phyloP scores from a whole-genome alignment of 2,113 vertebrate genomes.

The Tor tambroides region DNA sequence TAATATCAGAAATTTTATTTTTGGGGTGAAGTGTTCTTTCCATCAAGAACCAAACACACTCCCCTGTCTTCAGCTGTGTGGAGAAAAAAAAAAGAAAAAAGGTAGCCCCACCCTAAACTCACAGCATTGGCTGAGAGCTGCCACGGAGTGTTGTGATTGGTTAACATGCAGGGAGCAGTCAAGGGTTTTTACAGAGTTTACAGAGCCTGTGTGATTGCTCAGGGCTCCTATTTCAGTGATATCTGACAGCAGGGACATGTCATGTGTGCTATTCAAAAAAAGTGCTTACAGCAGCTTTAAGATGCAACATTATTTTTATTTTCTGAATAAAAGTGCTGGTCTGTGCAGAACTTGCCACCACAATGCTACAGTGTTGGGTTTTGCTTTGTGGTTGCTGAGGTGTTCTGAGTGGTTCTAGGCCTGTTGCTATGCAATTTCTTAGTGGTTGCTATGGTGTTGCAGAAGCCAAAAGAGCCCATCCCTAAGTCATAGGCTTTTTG shows the following conservation, averaged over 20 bases:
- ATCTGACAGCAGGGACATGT: not conserved
- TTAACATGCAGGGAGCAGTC: not conserved
- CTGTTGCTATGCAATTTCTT: constrained; percentile 21
- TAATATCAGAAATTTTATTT: not conserved
- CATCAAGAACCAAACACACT: not conserved
- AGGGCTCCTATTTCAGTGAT: not conserved
- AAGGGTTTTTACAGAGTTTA: not conserved
- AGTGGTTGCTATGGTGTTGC: not conserved
- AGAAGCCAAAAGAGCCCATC: not conserved
- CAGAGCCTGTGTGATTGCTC: not conserved
- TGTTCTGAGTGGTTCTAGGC: not conserved
- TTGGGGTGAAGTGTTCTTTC: not conserved
- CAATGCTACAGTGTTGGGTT: not conserved
- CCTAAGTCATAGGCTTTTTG: not conserved
- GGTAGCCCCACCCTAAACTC: not conserved
- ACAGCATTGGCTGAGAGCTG: not conserved
- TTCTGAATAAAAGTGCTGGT: constrained; percentile 8
- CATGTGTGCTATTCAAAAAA: not conserved
- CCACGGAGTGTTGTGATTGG: not conserved
- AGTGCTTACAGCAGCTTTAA: not conserved
- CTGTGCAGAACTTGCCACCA: not conserved
- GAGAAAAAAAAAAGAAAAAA: too few species aligned
- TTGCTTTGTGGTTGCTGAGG: not conserved
- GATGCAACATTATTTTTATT: not conserved
- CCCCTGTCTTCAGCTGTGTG: not conserved